Base-by-base conservation (phyloP, 1,140 invertebrate species). In the Anoplophora glabripennis region DNA sequence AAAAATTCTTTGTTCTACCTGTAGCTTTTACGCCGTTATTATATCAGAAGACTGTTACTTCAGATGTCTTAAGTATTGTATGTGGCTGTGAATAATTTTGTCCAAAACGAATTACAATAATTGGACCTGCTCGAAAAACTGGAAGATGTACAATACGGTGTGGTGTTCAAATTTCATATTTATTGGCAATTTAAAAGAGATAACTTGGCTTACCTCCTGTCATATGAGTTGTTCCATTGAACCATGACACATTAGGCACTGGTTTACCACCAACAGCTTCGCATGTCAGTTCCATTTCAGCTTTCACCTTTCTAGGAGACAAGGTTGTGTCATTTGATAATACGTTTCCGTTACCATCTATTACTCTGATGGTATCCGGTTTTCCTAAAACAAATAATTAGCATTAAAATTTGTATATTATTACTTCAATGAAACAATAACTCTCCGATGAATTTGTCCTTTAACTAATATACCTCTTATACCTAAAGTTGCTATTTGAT, bases 211-310 rank as follows among this genome's bases (percentile, higher is more conserved):
- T 75, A 91, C 89, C 87, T 75, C 63, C 56, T 11, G 83, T 80
- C 10, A 89, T 75, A 56, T 78, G 78, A 37, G 83, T 76, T 4
- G 81, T 82, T 61, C 83, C 85, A 69, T 88, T 89, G 77, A 83
- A 89, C 89, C 90, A 93, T 10, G 81, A 81, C 41, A 93, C 84
- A 55, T 79, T 79, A 1, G 90, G 89, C 40, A 87, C 83, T 1
- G 91, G 90, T 72, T 89, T 89, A 40, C 89, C 90, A 40, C 86
- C 84, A 17, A 80, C 81, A 15, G 88, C 87, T 53, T 87, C 82
- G 68, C 90, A 92, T 42, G 80, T 81, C 40, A 92, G 74, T 38
- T 82, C 82, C 45, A 91, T 77, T 57, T 80, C 76, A 9, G 81
- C 81, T 21, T 86, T 83, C 77, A 91, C 89, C 65, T 84, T 82